Evolutionary conservation across 2,113 vertebrate species (phyloP), one percentile per base, ranked within the genome.

Genomic region (Trichomycterus rosablanca): DNA sequence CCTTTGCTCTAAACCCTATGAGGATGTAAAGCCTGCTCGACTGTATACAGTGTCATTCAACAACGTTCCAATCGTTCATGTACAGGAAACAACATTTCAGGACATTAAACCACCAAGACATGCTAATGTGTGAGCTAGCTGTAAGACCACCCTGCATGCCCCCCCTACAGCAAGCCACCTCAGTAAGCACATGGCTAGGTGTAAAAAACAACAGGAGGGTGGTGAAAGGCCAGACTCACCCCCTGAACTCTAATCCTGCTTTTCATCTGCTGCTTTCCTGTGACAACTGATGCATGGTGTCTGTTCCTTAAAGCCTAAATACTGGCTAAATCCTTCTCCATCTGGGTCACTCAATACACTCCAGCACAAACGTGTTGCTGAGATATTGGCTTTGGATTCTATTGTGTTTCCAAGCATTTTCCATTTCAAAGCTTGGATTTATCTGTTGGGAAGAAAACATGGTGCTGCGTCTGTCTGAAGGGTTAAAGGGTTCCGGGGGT

Each of bases 91-190:
- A n/a, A n/a, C n/a, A n/a, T n/a, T n/a, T n/a, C n/a, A n/a, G n/a
- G n/a, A n/a, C n/a, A n/a, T n/a, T n/a, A n/a, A n/a, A n/a, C n/a
- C n/a, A n/a, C n/a, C n/a, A n/a, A n/a, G n/a, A n/a, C 62, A 61
- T 66, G 69, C 16, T 34, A 35, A 53, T n/a, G n/a, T n/a, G n/a
- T n/a, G n/a, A n/a, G 53, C 48, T 22, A 24, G 23, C 30, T 15
- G 15, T 8, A 9, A 40, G 70, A 72, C 74, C 74, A 72, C 70
- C 74, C 54, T 59, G 66, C 39, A 53, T 45, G 63, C 18, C 26
- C 6, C 18, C 22, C 18, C 20, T 12, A 30, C 19, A 37, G 26
- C 14, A 2, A 59, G 37, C 50, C 46, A 46, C 28, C 24, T 40
- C 50, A 53, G 39, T 53, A 55, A 50, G 35, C n/a, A 42, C 49